Evolutionary conservation across 2,888 invertebrate genomes (phyloP), one percentile per base, ranked within the genome.

Genomic region (Clistopyga incitator): DNA sequence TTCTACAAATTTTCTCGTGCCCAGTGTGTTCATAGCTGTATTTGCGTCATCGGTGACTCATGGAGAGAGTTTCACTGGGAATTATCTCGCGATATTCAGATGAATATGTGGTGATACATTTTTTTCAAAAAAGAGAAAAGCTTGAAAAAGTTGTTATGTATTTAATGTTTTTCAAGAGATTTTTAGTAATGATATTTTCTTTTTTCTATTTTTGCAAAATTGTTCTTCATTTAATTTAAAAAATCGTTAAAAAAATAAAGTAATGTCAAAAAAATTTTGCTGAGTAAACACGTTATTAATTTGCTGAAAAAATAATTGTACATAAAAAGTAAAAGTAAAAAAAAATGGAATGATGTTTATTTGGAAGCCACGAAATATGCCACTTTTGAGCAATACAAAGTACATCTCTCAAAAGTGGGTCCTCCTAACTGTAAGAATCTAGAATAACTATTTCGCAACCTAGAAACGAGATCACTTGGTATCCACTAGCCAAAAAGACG

Each of bases 1-100:
- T 18, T 34, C 59, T 34, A 61, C 59, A 8, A 34, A 34, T 61
- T 34, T 61, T 61, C 59, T 11, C 20, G 34, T 61, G 34, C n/a
- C 2, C 8, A 15, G 13, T 25, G 29, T 13, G 59, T 3, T 54
- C 6, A 25, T 54, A 25, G 1, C 10, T 54, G 54, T 10, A 25
- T 23, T 4, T 13, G 54, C 1, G 11, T 6, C 59, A 6, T 8
- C 8, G 18, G 59, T 25, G 8, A 34, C 29, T 61, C 59, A 25
- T 15, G 4, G 13, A 25, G 15, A 25, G 15, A 25, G 52, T 2
- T 56, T 25, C 25, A 25, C 2, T 20, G 6, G 0, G 2, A 56
- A 25, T 25, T 15, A 13, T n/a, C 6, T 18, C 8, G n/a, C 18
- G n/a, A n/a, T 47, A n/a, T 47, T 50, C 6, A 3, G 15, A 45